Percentiles rank a stretch among this genome's conserved stretches.
These are phyloP conservation scores for Bothrops alternatus DNA, from an alignment of 2,797 vertebrate species.

Conservation along the genomic window DNA sequence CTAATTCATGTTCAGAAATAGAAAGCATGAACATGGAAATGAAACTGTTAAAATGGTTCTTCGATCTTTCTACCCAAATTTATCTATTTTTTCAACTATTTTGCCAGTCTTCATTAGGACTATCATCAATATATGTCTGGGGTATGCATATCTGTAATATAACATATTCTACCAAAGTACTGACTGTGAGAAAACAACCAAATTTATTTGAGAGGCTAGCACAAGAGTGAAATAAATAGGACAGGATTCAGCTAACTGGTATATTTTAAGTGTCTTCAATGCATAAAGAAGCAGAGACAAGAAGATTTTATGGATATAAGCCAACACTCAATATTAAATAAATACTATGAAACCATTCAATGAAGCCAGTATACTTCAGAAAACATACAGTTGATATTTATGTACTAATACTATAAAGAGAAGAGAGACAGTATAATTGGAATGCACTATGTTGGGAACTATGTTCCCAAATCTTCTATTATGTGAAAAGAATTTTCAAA, in stretches of 20 bases:
- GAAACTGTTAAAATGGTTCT: not conserved
- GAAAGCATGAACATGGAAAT: not conserved
- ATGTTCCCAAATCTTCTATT: not conserved
- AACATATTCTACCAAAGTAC: not conserved
- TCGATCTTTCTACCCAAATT: not conserved
- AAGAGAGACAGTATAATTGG: conserved; percentile 2
- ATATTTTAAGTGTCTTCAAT: not conserved
- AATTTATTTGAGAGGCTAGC: not conserved
- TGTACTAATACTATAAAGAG: not conserved
- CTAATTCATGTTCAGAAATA: not conserved
- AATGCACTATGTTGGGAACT: not conserved
- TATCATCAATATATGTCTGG: not conserved
- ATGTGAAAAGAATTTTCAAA: not conserved
- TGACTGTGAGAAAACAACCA: not conserved
- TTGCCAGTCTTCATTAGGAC: not conserved
- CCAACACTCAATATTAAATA: not conserved
- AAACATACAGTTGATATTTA: not conserved
- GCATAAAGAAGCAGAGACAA: not conserved
- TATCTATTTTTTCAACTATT: conserved; percentile 11
- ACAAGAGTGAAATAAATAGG: conserved; percentile 12
- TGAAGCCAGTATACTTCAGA: not conserved
- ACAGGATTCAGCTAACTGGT: not conserved
- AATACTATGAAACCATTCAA: not conserved
- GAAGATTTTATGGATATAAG: not conserved
- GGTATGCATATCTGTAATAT: not conserved